Conservation (phyloP, 2,797 vertebrate species). For the Oryzias dopingdopingensis region DNA sequence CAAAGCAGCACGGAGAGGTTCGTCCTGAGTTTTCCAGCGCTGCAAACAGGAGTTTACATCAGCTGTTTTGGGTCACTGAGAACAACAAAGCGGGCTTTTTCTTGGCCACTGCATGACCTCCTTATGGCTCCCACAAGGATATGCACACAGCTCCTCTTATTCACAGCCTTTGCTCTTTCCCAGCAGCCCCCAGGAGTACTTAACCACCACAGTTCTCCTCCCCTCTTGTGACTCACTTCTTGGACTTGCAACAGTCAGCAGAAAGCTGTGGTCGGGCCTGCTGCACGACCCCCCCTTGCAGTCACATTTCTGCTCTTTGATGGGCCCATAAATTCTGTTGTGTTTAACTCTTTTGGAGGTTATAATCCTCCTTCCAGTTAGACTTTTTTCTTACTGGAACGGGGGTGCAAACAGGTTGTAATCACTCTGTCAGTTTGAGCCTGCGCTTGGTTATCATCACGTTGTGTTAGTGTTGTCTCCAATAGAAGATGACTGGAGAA, state of each 20-base stretch:
- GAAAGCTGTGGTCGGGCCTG: conserved; percentile 68
- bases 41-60: background rate
- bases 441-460: conserved; percentile 31
- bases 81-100: conserved; percentile 40
- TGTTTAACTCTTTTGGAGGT: conserved; percentile 81
- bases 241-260: conserved; percentile 74
- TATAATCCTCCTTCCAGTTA: conserved; percentile 82
- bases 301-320: conserved; percentile 71
- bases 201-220: background rate
- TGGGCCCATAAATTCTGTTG: conserved; percentile 77
- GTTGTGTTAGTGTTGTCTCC: conserved; percentile 5
- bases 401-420: conserved; percentile 58
- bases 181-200: conserved; percentile 37
- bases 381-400: conserved; percentile 25
- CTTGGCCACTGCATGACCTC: conserved; percentile 30
- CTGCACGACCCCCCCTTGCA: conserved; percentile 25
- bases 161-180: conserved; percentile 33
- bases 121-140: conserved; percentile 8
- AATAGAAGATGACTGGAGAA: conserved; percentile 9
- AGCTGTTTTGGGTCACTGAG: conserved; percentile 19
- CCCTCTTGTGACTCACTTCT: conserved; percentile 70
- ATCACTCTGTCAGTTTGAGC: conserved; percentile 42
- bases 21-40: too few species aligned
- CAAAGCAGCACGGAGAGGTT: background rate
- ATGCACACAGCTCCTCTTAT: conserved; percentile 29